A percentile compares a stretch with the other conserved stretches of the same genome.
These are phyloP conservation scores for Sepiola atlantica DNA, from an alignment of 2,888 invertebrate genomes.

Conservation along the genomic window DNA sequence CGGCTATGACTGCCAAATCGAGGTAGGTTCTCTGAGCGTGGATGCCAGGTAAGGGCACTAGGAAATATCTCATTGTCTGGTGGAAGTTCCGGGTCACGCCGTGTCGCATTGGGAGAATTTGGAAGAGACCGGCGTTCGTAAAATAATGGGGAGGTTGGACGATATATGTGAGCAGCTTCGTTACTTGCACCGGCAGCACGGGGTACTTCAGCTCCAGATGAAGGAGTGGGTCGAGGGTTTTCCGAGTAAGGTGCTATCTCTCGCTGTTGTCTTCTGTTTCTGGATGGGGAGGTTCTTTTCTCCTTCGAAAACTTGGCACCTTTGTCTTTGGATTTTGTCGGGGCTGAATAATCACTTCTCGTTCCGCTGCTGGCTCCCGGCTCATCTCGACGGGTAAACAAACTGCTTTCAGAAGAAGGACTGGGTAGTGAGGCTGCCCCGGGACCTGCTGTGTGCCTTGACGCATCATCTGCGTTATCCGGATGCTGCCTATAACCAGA, in stretches of 20 bases:
- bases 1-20: not conserved
- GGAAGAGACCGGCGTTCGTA: conserved; percentile 12
- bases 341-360: not conserved
- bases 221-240: not conserved
- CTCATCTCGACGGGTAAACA: not conserved
- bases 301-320: not conserved
- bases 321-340: not conserved
- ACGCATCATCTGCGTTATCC: not conserved
- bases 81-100: not conserved
- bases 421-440: not conserved
- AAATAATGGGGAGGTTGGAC: not conserved
- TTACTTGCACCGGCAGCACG: not conserved
- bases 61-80: conserved; percentile 35
- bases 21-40: conserved; percentile 24
- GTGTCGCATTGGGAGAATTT: not conserved
- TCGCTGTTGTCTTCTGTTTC: not conserved
- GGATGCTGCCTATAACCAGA: not conserved
- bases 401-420: conserved; percentile 6
- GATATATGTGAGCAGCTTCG: not conserved
- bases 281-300: not conserved
- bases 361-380: not conserved
- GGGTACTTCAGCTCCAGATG: not conserved
- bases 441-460: not conserved
- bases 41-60: conserved; percentile 32
- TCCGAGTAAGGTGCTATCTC: not conserved